Evolutionary conservation across 1,140 invertebrate genomes (phyloP), one percentile per base, ranked within the genome.

Genomic region (Oryctes rhinoceros): DNA sequence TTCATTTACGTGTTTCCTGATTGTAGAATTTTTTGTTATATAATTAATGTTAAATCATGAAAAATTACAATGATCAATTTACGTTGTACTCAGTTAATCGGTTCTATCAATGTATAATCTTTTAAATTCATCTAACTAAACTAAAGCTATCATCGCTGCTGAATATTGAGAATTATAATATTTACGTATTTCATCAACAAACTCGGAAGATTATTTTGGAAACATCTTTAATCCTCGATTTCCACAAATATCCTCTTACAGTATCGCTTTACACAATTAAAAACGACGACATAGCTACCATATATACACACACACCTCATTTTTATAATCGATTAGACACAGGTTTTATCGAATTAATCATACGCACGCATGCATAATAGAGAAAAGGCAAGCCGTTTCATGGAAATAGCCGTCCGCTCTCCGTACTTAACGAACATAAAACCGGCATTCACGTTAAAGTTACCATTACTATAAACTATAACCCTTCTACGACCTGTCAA

Each of bases 181-280:
- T 44, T 44, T 3, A 44, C 5, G 5, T 44, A 44, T 44, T 44
- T 44, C 39, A 44, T 5, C 5, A 3, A 44, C 39, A 44, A 44
- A 44, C 9, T 44, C 9, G 5, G 9, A 3, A 44, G 9, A 44
- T 44, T 7, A 44, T 44, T 44, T 44, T 44, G 39, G 39, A 7
- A 44, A 44, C 9, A 59, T 59, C 53, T 71, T 71, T 24, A 71
- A 30, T 71, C 39, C 35, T 35, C 35, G 20, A 6, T 71, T 71
- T 71, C 65, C 65, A 71, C 65, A 30, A 24, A 30, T 71, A 71
- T 71, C 65, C 35, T 7, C 7, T 71, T 71, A 71, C 65, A 71
- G 24, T 30, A 35, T 71, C 65, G 20, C 7, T 24, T 71, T 71
- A 71, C 65, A 71, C 13, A 24, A 71, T 71, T 71, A 71, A 71